Base-by-base conservation (phyloP, 1,140 invertebrate genomes). In the Pseudomyrmex gracilis region DNA sequence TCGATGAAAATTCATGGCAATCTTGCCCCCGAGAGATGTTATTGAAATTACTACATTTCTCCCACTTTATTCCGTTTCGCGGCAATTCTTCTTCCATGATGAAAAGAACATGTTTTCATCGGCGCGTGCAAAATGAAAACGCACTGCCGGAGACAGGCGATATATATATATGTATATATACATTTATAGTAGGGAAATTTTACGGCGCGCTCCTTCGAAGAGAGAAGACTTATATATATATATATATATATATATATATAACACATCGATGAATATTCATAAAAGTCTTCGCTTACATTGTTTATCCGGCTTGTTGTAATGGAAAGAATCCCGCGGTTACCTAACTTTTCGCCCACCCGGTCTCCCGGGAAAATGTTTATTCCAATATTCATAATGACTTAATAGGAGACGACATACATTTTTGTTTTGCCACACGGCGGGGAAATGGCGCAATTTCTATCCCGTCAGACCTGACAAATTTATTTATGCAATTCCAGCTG, bases 201-300 rank as follows among this genome's bases (percentile, higher is more conserved):
- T 78, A 78, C 64, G 64, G 51, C 57, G 63, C 64, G 53, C 51
- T n/a, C n/a, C 76, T 78, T 78, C 76, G 76, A 70, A 17, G 76
- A 78, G 76, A 78, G 76, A 34, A 34, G 34, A 34, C 34, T 34
- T 34, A 34, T 7, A 34, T 0, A 34, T 78, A 51, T 67, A 67
- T 78, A 58, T 70, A 70, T n/a, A 34, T 34, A 34, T 7, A 34
- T 0, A 34, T 78, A 51, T 67, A 67, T 78, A 58, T 70, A 70
- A 78, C 64, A 15, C 10, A 34, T 43, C 64, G 51, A 20, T 57
- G 76, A 78, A 78, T 78, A 78, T 78, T 78, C 64, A 78, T 78
- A 70, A 78, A 78, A 34, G 51, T 78, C 76, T 70, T 78, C 76
- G 34, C 76, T 78, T 78, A 78, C 76, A 78, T 78, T 70, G 76